Evolutionary conservation across 2,797 vertebrate genomes (phyloP).

Genomic region (Amblyraja radiata): DNA sequence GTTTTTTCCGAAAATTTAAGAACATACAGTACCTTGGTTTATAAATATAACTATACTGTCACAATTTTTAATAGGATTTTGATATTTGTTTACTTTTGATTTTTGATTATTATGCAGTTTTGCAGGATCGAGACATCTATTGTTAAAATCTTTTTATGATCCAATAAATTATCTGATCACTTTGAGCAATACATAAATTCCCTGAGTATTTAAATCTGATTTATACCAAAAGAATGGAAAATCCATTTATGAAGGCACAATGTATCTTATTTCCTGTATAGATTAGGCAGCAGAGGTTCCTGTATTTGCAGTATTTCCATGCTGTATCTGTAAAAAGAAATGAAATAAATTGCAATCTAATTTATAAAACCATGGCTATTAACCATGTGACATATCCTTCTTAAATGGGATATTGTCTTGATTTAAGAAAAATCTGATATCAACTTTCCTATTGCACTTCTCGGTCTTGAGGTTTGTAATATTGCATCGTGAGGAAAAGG

Average conservation of each 20-base stretch:
- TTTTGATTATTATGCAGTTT: background rate
- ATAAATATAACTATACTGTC: background rate
- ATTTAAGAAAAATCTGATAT: background rate
- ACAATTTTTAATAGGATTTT: background rate
- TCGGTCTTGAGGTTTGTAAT: background rate
- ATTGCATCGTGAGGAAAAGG: background rate
- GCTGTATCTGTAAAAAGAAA: background rate
- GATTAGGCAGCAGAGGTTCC: background rate
- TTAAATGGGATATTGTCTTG: background rate
- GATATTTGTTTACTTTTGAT: background rate
- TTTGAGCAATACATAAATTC: background rate
- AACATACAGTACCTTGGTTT: background rate
- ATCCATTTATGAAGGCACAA: background rate
- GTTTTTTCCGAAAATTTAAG: background rate
- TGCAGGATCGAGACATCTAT: no score
- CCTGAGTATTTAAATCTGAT: background rate
- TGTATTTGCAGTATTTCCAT: background rate
- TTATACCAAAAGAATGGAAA: background rate
- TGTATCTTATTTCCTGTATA: background rate
- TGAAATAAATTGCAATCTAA: background rate
- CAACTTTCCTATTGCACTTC: background rate
- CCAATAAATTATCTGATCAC: background rate
- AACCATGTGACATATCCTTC: background rate
- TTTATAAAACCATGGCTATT: background rate
- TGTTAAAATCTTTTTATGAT: background rate